Base-by-base conservation (phyloP, 1,140 invertebrate genomes). In the Pogonognathellus flavescens region DNA sequence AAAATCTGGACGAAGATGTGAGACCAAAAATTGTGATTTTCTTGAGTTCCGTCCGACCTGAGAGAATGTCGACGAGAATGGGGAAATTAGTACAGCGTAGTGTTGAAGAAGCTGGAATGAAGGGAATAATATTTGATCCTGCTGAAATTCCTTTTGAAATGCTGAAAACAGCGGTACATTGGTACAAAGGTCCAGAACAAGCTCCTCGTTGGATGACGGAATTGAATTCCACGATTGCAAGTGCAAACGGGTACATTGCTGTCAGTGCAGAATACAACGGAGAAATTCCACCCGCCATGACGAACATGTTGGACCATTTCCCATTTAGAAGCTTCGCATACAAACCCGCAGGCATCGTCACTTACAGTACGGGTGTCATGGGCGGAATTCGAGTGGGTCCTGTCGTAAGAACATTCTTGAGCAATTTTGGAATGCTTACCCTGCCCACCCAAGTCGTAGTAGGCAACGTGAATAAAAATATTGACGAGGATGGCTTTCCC, bases 241-340 rank as follows among this genome's bases (percentile, higher is more conserved):
- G 84, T 6, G 90, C 91, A 22, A 91, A 92, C 88, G 91, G 89
- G 1, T 91, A 89, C 84, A 89, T 92, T 5, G 87, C 91, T 20
- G 88, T 92, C 2, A 90, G 90, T 20, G 89, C 90, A 0, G 91
- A 92, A 87, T 92, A 92, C 86, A 92, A 92, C 86, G 90, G 91
- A 82, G 89, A 88, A 20, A 88, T 91, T 11, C 91, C 92, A 0
- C 91, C 92, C 10, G 91, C 91, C 3, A 88, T 92, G 2, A 86
- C 89, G 11, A 91, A 91, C 82, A 89, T 92, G 89, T 85, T 92
- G 86, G 90, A 92, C 84, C 91, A 92, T 86, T 92, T 92, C 84
- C 90, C 90, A 0, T 87, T 89, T 13, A 87, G 88, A 11, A 86
- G 88, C 6, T 92, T 88, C 85, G 87, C 87, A 16, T 90, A 90